phyloP scores from a whole-genome alignment of 2,888 invertebrate species.

The Ashinkailepas kermadecensis region DNA sequence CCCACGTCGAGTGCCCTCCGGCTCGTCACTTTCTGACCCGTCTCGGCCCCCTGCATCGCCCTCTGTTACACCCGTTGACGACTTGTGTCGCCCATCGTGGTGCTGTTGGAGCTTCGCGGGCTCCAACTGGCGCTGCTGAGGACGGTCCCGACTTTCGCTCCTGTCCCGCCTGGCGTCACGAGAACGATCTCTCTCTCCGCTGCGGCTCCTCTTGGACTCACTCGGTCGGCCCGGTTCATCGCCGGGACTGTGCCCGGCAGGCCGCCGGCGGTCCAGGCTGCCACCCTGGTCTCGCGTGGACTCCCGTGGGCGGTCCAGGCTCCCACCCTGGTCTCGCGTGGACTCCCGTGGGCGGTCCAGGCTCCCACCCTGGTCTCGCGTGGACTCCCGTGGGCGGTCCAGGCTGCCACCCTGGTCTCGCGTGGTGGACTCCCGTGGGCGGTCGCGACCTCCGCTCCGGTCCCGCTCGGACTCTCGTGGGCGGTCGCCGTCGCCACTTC shows the following conservation, averaged over 20 bases:
- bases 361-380: not conserved
- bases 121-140: too few species aligned
- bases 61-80: too few species aligned
- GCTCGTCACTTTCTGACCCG: too few species aligned
- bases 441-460: not conserved
- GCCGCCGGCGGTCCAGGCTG: too few species aligned
- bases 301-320: not conserved
- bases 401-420: not conserved
- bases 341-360: not conserved
- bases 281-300: too few species aligned
- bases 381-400: not conserved
- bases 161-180: not conserved
- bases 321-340: not conserved
- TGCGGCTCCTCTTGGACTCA: not conserved
- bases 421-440: not conserved
- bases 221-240: too few species aligned
- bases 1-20: too few species aligned
- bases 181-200: not conserved
- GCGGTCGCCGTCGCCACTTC: not conserved
- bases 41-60: too few species aligned
- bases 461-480: not conserved
- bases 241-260: too few species aligned
- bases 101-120: not conserved
- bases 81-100: not conserved
- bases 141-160: not conserved